Evolutionary conservation across 2,797 vertebrate genomes (phyloP).

Genomic region (Catharus ustulatus): DNA sequence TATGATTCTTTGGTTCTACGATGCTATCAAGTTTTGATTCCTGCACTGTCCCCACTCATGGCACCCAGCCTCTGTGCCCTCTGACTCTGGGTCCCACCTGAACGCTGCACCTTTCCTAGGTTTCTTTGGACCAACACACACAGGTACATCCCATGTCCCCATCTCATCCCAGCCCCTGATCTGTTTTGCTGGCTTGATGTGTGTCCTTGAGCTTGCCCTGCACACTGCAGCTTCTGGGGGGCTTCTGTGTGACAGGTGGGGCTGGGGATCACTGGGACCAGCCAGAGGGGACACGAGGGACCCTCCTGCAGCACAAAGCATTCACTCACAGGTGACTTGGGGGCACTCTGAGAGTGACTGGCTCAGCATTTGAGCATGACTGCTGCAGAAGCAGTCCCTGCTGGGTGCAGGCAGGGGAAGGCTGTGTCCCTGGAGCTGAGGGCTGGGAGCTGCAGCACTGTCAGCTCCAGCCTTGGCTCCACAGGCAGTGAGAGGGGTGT

Average conservation of each 20-base stretch:
- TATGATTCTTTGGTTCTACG: background rate
- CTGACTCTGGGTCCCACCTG: background rate
- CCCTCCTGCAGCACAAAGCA: background rate
- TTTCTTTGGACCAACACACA: background rate
- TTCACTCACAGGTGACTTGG: background rate
- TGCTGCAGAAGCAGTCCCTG: background rate
- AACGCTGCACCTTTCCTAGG: background rate
- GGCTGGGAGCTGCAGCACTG: background rate
- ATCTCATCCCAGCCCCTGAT: background rate
- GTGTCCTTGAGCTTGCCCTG: background rate
- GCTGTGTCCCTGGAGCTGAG: background rate
- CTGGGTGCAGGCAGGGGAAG: background rate
- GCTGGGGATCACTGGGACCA: background rate
- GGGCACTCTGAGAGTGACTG: background rate
- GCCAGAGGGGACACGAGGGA: accelerated
- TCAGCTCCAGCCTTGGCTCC: background rate
- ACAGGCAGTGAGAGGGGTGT: background rate
- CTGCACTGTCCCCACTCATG: background rate
- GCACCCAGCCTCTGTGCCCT: background rate
- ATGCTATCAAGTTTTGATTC: background rate
- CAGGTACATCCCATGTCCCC: background rate
- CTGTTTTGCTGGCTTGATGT: background rate
- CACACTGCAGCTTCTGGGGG: background rate
- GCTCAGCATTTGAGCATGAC: background rate
- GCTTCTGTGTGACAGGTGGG: background rate